A percentile compares a stretch with the other conserved stretches of the same genome.
Conservation (phyloP, 1,140 invertebrate genomes). For the Sycophila sp. region DNA sequence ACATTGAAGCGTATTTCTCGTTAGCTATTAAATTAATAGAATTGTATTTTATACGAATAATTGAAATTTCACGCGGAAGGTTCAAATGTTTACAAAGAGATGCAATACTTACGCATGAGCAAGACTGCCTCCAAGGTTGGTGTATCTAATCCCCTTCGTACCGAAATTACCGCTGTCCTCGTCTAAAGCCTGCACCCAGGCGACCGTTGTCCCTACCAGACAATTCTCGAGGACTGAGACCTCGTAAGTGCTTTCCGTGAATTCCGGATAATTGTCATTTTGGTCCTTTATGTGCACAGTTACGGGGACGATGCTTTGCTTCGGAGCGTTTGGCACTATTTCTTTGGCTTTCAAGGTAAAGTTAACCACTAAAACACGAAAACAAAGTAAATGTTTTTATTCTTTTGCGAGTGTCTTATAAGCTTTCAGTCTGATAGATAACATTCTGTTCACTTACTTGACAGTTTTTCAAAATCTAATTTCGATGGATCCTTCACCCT, state of each 20-base stretch:
- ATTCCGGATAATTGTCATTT: conserved; percentile 95
- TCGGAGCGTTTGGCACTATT: conserved; percentile 76
- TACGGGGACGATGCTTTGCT: conserved; percentile 84
- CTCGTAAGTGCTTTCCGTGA: conserved; percentile 81
- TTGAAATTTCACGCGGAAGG: background rate
- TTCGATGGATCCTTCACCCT: conserved; percentile 84
- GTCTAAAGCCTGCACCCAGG: conserved; percentile 84
- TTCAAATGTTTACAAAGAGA: background rate
- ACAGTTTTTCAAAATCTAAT: conserved; percentile 86
- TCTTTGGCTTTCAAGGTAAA: conserved; percentile 89
- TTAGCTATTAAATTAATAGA: too few relatives aligned
- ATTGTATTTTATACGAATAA: background rate
- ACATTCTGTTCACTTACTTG: conserved; percentile 55
- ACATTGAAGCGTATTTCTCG: too few relatives aligned
- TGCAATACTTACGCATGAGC: conserved; percentile 80
- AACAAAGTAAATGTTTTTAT: background rate
- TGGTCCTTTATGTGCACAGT: conserved; percentile 88
- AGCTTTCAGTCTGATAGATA: background rate
- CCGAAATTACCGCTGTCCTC: conserved; percentile 87
- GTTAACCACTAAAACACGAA: conserved; percentile 74
- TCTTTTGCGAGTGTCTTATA: background rate
- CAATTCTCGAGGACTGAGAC: conserved; percentile 86
- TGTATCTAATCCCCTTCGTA: conserved; percentile 88
- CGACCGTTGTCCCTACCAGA: conserved; percentile 81
- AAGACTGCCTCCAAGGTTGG: conserved; percentile 80